These are phyloP conservation scores for Marmota monax DNA, from an alignment of 2,113 vertebrate species.

Conservation along the genomic window DNA sequence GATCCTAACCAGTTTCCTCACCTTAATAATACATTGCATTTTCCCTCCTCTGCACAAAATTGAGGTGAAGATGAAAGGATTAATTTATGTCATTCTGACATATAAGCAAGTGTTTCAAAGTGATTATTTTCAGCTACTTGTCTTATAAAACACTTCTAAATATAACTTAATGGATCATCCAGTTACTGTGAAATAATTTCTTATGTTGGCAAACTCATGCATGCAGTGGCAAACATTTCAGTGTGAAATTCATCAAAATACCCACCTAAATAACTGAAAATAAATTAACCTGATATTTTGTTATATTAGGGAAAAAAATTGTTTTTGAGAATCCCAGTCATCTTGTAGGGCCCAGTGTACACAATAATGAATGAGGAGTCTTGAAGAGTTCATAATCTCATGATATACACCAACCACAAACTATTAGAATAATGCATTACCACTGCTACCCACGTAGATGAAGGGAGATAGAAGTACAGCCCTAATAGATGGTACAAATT, in stretches of 20 bases:
- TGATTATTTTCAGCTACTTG: neutral
- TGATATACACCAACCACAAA: neutral
- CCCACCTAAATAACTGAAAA: neutral
- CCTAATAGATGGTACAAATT: neutral
- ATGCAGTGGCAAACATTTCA: neutral
- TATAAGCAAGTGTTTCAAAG: neutral
- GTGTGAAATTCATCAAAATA: neutral
- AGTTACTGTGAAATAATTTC: slow-evolving; percentile 13
- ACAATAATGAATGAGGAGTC: neutral
- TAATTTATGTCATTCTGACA: neutral
- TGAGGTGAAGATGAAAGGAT: neutral
- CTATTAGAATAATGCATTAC: neutral
- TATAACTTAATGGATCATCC: slow-evolving; percentile 30
- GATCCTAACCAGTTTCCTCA: neutral
- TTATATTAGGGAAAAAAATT: neutral
- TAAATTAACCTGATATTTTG: neutral
- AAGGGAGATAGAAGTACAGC: neutral
- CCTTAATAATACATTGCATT: neutral
- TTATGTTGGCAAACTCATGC: neutral
- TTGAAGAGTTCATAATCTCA: neutral
- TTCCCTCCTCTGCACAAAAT: neutral
- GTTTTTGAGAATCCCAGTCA: slow-evolving; percentile 5
- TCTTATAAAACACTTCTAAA: slow-evolving; percentile 11
- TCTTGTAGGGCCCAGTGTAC: neutral
- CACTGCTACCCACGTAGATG: neutral